Evolutionary conservation across 53 echinoderm and acorn worm species (phyloP).

Genomic region (Actinopyga echinites): DNA sequence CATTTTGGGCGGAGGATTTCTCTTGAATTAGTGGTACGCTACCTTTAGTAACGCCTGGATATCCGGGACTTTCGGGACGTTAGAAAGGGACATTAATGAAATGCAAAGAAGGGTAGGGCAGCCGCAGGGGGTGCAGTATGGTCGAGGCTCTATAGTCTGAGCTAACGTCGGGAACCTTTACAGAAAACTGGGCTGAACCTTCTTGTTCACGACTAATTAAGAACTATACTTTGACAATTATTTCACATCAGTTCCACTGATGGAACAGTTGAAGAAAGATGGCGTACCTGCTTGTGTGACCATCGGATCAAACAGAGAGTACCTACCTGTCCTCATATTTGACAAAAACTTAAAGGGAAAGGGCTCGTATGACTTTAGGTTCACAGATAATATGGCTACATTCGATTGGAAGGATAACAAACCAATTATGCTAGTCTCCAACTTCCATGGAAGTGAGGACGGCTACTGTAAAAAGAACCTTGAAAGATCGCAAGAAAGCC

Average conservation of each 20-base stretch:
- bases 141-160: no score
- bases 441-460: constrained; percentile 30
- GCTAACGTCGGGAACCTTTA: no score
- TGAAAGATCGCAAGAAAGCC: constrained; percentile 40
- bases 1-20: no score
- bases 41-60: no score
- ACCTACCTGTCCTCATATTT: constrained; percentile 14
- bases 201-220: background rate
- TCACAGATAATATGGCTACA: constrained; percentile 3
- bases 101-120: no score
- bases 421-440: constrained; percentile 26
- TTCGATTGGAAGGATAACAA: constrained; percentile 49
- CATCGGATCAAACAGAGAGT: constrained; percentile 22
- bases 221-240: constrained; percentile 51
- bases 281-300: constrained; percentile 25
- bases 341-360: constrained; percentile 34
- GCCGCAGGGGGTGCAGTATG: no score
- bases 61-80: no score
- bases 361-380: constrained; percentile 4
- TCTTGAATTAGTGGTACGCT: no score
- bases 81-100: no score
- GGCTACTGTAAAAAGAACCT: background rate
- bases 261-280: constrained; percentile 54
- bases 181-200: no score
- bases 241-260: constrained; percentile 32